Conservation (phyloP, 1,140 invertebrate species). For the Bombus picipes region DNA sequence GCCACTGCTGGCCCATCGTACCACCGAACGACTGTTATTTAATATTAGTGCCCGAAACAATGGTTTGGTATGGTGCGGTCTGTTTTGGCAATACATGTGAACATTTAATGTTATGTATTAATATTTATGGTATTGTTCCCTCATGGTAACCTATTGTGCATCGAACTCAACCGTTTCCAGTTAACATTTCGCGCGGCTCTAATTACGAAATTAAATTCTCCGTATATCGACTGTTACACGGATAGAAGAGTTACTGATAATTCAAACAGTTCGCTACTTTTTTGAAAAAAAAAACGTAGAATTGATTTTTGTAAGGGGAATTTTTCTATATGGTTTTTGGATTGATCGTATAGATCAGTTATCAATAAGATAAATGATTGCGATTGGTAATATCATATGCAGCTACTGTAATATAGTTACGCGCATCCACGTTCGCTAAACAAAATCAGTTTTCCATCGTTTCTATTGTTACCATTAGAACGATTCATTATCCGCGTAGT, state of each 20-base stretch:
- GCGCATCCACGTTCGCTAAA: neutral
- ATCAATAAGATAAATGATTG: neutral
- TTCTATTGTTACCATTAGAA: too few species aligned
- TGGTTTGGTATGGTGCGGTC: slow-evolving; percentile 4
- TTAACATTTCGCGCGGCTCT: neutral
- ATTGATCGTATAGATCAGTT: neutral
- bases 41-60: slow-evolving; percentile 25
- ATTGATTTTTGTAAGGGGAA: neutral
- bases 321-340: neutral
- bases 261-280: neutral
- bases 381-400: neutral
- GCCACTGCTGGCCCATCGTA: neutral
- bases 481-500: too few species aligned
- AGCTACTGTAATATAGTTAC: neutral
- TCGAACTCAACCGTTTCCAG: slow-evolving; percentile 11
- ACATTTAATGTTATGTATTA: slow-evolving; percentile 37
- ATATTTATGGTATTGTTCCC: slow-evolving; percentile 40
- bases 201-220: slow-evolving; percentile 36
- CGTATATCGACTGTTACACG: too few species aligned
- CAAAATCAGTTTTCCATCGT: slow-evolving; percentile 37
- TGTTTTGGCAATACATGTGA: slow-evolving; percentile 25
- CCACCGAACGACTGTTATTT: slow-evolving; percentile 38
- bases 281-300: neutral
- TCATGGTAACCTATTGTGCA: slow-evolving; percentile 7
- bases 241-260: neutral